phyloP scores from a whole-genome alignment of 2,888 invertebrate genomes.

The Melieria omissa region DNA sequence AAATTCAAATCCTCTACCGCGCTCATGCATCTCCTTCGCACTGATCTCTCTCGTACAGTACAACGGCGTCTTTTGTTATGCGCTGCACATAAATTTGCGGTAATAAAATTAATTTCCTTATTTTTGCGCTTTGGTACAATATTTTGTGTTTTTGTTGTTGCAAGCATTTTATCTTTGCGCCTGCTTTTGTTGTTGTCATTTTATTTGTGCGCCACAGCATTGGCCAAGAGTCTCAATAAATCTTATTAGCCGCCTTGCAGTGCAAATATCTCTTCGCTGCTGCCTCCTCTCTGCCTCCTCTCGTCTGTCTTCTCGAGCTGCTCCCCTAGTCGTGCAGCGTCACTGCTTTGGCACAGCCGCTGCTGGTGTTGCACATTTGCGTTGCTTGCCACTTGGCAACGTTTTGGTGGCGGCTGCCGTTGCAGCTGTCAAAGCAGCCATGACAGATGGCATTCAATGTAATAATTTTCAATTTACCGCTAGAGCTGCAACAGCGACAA shows the following conservation, averaged over 20 bases:
- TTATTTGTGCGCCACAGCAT: constrained; percentile 27
- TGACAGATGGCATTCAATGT: constrained; percentile 49
- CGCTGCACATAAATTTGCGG: background rate
- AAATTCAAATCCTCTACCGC: background rate
- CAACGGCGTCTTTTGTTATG: too few relatives aligned
- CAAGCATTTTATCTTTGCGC: background rate
- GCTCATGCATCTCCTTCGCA: too few relatives aligned
- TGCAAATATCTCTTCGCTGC: background rate
- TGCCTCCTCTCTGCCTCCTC: too few relatives aligned
- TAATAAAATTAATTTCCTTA: constrained; percentile 5
- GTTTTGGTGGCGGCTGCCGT: background rate
- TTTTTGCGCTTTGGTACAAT: background rate
- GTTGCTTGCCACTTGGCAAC: background rate
- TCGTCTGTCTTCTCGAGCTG: too few relatives aligned
- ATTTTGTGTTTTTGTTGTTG: background rate
- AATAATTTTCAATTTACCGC: constrained; percentile 52
- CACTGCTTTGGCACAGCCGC: background rate
- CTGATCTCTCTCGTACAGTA: too few relatives aligned
- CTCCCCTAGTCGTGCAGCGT: too few relatives aligned
- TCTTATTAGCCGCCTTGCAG: constrained; percentile 10
- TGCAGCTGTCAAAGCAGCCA: constrained; percentile 45
- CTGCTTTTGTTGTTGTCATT: constrained; percentile 6
- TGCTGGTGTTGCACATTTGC: background rate
- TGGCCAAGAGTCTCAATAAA: constrained; percentile 33
- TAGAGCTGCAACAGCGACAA: constrained; percentile 13